A percentile compares a stretch with the other conserved stretches of the same genome.
These are phyloP conservation scores for Gallinago paraguaiae DNA, from an alignment of 2,113 vertebrate genomes.

Conservation along the genomic window DNA sequence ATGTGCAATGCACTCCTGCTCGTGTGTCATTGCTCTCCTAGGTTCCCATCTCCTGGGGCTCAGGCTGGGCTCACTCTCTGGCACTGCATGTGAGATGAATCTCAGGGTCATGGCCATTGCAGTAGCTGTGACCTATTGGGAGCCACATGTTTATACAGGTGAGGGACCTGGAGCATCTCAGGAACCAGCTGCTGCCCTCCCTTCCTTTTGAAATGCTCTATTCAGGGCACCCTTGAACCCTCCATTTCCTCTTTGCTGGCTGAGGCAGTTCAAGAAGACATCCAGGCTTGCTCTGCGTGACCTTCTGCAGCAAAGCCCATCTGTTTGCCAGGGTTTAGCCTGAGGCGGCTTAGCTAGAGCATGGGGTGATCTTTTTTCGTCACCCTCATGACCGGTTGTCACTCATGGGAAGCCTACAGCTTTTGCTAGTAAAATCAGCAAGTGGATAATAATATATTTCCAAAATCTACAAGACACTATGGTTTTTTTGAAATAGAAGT, in stretches of 20 bases:
- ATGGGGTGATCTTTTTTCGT: constrained; percentile 52
- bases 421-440: neutral
- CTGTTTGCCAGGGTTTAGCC: constrained; percentile 61
- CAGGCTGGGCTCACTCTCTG: neutral
- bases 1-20: neutral
- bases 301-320: constrained; percentile 37
- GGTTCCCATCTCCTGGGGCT: neutral
- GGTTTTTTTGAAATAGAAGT: neutral
- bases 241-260: neutral
- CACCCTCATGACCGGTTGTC: constrained; percentile 1
- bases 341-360: constrained; percentile 59
- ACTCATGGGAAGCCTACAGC: neutral
- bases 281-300: constrained; percentile 18
- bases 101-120: neutral
- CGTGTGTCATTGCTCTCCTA: neutral
- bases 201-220: neutral
- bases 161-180: neutral
- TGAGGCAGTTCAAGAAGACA: neutral
- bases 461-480: neutral
- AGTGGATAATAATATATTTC: neutral
- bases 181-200: neutral
- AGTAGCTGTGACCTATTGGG: neutral
- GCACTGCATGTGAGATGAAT: neutral
- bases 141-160: neutral
- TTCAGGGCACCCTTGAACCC: neutral